Conservation (phyloP, 1,140 invertebrate genomes). For the Limonius californicus region DNA sequence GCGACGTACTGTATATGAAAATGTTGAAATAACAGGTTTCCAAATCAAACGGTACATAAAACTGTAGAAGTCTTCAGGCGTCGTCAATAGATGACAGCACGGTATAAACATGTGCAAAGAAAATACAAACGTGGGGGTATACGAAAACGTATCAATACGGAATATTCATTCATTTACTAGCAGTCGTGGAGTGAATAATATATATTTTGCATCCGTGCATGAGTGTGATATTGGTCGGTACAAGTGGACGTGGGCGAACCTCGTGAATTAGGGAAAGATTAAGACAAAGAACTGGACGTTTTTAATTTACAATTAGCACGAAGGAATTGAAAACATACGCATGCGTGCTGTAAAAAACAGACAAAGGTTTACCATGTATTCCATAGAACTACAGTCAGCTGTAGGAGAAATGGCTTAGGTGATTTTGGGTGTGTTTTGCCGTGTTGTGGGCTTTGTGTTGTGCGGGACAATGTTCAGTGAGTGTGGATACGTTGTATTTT, state of each 20-base stretch:
- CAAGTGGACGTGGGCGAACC: background rate
- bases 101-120: no score
- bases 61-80: no score
- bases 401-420: conserved; percentile 43
- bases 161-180: background rate
- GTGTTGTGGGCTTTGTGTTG: conserved; percentile 25
- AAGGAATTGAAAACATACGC: conserved; percentile 26
- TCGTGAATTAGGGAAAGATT: background rate
- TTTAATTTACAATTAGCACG: background rate
- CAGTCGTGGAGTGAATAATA: no score
- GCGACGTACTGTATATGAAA: no score
- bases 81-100: no score
- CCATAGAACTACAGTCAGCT: conserved; percentile 51
- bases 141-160: background rate
- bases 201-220: no score
- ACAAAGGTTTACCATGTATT: conserved; percentile 55
- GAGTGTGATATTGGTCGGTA: no score
- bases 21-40: no score
- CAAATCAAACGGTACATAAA: no score
- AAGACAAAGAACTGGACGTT: background rate
- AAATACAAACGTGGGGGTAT: background rate
- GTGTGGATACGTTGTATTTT: conserved; percentile 55
- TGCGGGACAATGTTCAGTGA: conserved; percentile 56
- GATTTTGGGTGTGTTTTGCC: conserved; percentile 27
- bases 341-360: conserved; percentile 28